A percentile compares a stretch with the other conserved stretches of the same genome.
Conservation (phyloP, 2,888 invertebrate species). For the Ichneumoninae sp. region DNA sequence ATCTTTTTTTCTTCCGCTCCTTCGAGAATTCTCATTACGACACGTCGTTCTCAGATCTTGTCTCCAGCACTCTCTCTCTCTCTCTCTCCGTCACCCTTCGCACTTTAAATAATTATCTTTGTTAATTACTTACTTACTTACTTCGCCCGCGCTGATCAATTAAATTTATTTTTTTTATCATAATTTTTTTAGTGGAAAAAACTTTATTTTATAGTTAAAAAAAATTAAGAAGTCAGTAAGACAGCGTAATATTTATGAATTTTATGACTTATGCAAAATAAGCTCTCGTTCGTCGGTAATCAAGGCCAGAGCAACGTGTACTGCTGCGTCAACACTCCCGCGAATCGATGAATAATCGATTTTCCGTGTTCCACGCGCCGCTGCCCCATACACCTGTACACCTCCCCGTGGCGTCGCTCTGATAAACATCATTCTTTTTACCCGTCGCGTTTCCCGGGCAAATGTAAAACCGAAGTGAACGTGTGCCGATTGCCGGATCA, state of each 20-base stretch:
- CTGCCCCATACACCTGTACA: neutral
- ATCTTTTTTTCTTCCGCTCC: neutral
- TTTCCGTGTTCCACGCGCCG: conserved; percentile 13
- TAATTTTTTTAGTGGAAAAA: neutral
- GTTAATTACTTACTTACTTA: too few relatives aligned
- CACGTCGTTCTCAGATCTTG: conserved; percentile 6
- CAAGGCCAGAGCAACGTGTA: conserved; percentile 23
- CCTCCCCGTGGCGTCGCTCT: neutral
- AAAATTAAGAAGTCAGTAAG: neutral
- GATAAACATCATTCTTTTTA: conserved; percentile 1
- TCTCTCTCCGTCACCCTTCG: too few relatives aligned
- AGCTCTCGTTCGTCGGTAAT: conserved; percentile 5
- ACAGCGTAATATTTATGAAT: neutral
- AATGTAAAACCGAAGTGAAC: conserved; percentile 20
- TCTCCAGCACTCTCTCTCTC: neutral
- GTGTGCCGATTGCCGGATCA: conserved; percentile 9
- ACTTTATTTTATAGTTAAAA: neutral
- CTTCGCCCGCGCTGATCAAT: too few relatives aligned
- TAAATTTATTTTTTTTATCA: too few relatives aligned
- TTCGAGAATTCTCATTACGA: conserved; percentile 5
- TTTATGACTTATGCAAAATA: neutral
- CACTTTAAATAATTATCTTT: too few relatives aligned
- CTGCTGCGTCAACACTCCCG: conserved; percentile 1
- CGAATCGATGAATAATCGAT: conserved; percentile 56
- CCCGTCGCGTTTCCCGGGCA: conserved; percentile 1